Evolutionary conservation across 37 sponge, comb jelly and placozoan genomes (phyloP).

Genomic region (Halichondria panicea): DNA sequence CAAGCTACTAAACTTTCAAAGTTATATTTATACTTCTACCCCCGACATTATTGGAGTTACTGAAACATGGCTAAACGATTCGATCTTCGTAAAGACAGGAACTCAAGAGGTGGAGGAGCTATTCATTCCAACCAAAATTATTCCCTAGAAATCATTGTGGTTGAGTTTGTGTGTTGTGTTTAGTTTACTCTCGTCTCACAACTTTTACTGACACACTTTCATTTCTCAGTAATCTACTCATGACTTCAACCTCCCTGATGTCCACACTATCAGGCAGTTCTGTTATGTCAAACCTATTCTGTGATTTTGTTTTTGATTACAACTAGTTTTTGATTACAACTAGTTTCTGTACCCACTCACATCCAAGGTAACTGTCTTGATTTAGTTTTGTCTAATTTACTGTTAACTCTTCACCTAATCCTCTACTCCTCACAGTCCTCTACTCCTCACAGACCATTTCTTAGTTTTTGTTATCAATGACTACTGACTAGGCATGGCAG

Average conservation of each 20-base stretch:
- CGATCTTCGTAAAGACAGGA: slow-evolving; percentile 34
- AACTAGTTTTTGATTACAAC: slow-evolving; percentile 35
- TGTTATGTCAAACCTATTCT: not conserved
- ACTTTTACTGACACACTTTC: not conserved
- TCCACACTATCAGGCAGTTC: not conserved
- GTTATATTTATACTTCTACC: slow-evolving; percentile 12
- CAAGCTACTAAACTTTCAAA: slow-evolving; percentile 13
- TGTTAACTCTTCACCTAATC: too few species aligned
- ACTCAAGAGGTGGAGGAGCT: slow-evolving; percentile 48
- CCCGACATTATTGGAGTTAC: slow-evolving; percentile 19
- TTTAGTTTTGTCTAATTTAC: slow-evolving; percentile 21
- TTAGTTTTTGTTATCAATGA: too few species aligned
- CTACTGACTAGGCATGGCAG: slow-evolving; percentile 15
- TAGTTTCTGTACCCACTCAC: slow-evolving; percentile 36
- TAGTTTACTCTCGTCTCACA: slow-evolving; percentile 1
- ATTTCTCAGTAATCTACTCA: not conserved
- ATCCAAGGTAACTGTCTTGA: slow-evolving; percentile 36
- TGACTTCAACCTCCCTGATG: slow-evolving; percentile 49
- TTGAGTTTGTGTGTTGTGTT: slow-evolving; percentile 10
- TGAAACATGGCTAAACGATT: slow-evolving; percentile 30
- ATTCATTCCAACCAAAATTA: slow-evolving; percentile 3
- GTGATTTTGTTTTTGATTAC: slow-evolving; percentile 29
- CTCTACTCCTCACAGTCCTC: too few species aligned
- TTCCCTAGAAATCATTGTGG: slow-evolving; percentile 24
- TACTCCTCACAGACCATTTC: too few species aligned